Percentiles rank a stretch among this genome's conserved stretches.
Evolutionary conservation across 1,140 invertebrate species (phyloP).

Genomic region (Sycobia sp.): DNA sequence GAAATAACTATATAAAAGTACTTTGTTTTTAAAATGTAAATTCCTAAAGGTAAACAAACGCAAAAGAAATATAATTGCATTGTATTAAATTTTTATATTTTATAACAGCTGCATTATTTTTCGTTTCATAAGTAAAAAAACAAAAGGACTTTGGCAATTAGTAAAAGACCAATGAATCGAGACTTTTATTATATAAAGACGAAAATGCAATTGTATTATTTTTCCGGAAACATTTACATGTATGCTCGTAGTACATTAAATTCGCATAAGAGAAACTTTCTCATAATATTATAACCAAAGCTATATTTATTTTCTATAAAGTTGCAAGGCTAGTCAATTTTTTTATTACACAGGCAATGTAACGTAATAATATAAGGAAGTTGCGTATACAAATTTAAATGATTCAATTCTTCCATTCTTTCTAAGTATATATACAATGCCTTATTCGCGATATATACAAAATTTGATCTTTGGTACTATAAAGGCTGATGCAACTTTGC

Average conservation of each 20-base stretch:
- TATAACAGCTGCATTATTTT: too few species aligned
- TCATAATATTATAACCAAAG: conserved; percentile 1
- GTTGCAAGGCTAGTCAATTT: background rate
- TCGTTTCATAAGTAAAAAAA: background rate
- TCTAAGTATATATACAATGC: background rate
- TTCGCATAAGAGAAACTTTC: conserved; percentile 8
- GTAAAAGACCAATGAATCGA: background rate
- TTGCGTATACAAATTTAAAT: background rate
- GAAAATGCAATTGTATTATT: conserved; percentile 14
- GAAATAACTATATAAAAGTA: too few species aligned
- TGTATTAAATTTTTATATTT: too few species aligned
- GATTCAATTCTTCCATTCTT: conserved; percentile 1
- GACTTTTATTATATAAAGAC: background rate
- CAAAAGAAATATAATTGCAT: too few species aligned
- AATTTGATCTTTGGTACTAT: background rate
- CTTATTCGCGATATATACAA: background rate
- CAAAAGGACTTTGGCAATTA: background rate
- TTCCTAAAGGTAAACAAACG: too few species aligned
- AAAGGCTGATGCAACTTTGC: conserved; percentile 21
- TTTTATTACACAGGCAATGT: background rate
- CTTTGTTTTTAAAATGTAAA: too few species aligned
- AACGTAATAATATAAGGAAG: conserved; percentile 8
- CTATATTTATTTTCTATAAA: background rate
- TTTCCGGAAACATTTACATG: conserved; percentile 9
- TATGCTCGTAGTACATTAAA: conserved; percentile 7